Evolutionary conservation across 2,797 vertebrate genomes (phyloP).

Genomic region (Eidolon dupreanum): DNA sequence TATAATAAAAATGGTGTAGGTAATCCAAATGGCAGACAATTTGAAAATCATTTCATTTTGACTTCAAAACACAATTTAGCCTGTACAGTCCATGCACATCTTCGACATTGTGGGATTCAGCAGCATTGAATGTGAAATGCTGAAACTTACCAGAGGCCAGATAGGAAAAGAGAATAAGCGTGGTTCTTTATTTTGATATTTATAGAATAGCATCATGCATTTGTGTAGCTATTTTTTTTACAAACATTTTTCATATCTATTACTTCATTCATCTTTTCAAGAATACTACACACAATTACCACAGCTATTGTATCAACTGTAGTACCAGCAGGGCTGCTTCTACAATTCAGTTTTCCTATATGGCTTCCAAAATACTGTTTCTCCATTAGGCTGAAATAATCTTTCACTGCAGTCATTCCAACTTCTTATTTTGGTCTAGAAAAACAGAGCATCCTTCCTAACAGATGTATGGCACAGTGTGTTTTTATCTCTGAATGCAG

Average conservation of each 20-base stretch:
- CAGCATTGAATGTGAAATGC: neutral
- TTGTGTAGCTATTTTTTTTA: neutral
- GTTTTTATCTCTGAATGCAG: neutral
- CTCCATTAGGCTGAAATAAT: neutral
- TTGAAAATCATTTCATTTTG: conserved; percentile 48
- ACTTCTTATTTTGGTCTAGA: neutral
- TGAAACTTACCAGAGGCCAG: neutral
- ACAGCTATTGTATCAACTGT: neutral
- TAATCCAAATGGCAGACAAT: conserved; percentile 43
- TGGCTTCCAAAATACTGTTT: neutral
- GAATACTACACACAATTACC: neutral
- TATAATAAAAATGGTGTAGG: conserved; percentile 45
- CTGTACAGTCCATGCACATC: neutral
- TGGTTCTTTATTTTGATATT: neutral
- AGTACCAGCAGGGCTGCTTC: no score
- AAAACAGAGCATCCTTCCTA: neutral
- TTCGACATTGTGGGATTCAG: neutral
- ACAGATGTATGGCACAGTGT: accelerated
- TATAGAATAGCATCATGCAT: neutral
- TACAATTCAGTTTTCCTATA: neutral
- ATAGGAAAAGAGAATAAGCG: neutral
- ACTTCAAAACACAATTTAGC: conserved; percentile 42
- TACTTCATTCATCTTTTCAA: neutral
- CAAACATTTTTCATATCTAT: neutral
- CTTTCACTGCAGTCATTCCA: neutral